These are phyloP conservation scores for Lobophora halterata DNA, from an alignment of 2,888 invertebrate species.

Conservation along the genomic window DNA sequence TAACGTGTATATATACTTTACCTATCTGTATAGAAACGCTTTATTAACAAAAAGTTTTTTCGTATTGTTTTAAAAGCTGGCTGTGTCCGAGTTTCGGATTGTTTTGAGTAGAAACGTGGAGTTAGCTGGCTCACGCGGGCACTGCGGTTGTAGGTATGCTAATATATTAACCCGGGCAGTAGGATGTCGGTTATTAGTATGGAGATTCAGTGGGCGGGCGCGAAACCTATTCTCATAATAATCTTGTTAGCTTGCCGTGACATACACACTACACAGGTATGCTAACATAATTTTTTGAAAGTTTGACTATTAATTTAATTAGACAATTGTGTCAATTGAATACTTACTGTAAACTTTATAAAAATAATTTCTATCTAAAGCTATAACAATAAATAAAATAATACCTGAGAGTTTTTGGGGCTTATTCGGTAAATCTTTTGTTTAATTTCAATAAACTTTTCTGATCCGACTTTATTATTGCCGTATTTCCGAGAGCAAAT, in stretches of 20 bases:
- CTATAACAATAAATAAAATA: no score
- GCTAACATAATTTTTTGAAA: constrained; percentile 22
- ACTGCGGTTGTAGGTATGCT: constrained; percentile 39
- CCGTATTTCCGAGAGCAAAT: no score
- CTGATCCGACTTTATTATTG: no score
- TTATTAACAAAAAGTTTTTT: constrained; percentile 39
- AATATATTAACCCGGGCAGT: constrained; percentile 39
- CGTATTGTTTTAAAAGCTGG: constrained; percentile 34
- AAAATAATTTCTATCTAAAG: no score
- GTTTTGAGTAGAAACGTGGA: constrained; percentile 34
- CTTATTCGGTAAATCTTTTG: no score
- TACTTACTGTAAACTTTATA: no score
- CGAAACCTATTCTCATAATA: constrained; percentile 27
- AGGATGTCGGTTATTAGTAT: constrained; percentile 39
- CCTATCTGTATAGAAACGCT: constrained; percentile 34
- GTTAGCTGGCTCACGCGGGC: constrained; percentile 36
- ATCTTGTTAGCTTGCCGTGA: constrained; percentile 27
- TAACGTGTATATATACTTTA: constrained; percentile 34
- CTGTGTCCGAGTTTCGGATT: constrained; percentile 29
- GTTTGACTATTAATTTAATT: constrained; percentile 18
- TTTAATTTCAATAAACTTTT: no score
- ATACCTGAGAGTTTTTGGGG: no score
- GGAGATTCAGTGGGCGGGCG: constrained; percentile 28
- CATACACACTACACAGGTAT: constrained; percentile 26
- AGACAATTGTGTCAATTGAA: no score